phyloP scores from a whole-genome alignment of 2,113 vertebrate genomes.

The Nyctereutes procyonoides region DNA sequence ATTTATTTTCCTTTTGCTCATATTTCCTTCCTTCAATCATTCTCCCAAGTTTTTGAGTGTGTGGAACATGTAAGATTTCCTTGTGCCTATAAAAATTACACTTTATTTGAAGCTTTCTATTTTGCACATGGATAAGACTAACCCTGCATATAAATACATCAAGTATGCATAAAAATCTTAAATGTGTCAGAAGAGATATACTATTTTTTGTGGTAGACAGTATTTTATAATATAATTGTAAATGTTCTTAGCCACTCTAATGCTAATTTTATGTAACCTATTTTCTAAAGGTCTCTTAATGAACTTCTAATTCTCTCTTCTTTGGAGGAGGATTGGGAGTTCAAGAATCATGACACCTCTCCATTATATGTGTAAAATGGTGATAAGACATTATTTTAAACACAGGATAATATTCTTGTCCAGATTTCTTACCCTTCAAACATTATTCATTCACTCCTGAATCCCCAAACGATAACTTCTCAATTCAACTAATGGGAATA shows the following conservation, averaged over 20 bases:
- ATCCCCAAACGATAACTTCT: constrained; percentile 53
- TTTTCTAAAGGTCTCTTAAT: constrained; percentile 58
- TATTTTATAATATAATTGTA: constrained; percentile 59
- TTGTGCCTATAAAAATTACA: neutral
- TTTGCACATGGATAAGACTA: neutral
- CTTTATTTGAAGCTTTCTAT: neutral
- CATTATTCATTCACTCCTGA: constrained; percentile 54
- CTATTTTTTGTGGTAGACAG: neutral
- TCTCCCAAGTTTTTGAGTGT: rapidly evolving
- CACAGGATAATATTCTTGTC: constrained; percentile 18
- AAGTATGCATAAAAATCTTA: neutral
- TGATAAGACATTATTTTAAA: constrained; percentile 68
- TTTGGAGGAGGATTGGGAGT: constrained; percentile 26
- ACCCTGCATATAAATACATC: neutral
- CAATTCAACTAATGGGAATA: constrained; percentile 54
- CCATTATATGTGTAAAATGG: constrained; percentile 60
- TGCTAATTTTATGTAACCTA: constrained; percentile 64
- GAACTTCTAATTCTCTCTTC: constrained; percentile 36
- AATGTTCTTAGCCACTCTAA: constrained; percentile 32
- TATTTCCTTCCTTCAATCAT: neutral
- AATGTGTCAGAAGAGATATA: neutral
- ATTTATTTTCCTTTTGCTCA: neutral
- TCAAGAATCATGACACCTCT: constrained; percentile 33
- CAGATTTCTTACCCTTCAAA: constrained; percentile 59
- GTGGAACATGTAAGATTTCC: neutral